These are phyloP conservation scores for Julus scandinavius DNA, from an alignment of 2,888 invertebrate genomes.

Conservation along the genomic window DNA sequence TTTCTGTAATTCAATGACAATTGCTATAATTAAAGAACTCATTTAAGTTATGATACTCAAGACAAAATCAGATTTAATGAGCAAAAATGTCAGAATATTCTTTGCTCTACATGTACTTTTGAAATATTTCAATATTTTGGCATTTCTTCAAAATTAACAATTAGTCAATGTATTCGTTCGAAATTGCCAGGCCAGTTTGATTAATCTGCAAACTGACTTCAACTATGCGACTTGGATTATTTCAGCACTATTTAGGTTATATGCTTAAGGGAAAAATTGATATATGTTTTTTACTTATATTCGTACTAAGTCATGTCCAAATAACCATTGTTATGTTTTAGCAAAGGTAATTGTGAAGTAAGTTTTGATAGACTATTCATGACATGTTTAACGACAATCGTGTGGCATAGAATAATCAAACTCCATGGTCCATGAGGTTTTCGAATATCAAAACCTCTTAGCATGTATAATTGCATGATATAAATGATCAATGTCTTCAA, in stretches of 20 bases:
- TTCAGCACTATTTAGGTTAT: neutral
- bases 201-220: neutral
- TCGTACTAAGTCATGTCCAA: slow-evolving; percentile 1
- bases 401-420: neutral
- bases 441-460: neutral
- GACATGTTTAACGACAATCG: neutral
- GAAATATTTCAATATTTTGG: neutral
- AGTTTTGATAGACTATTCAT: neutral
- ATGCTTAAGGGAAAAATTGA: neutral
- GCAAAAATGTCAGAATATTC: too few relatives aligned
- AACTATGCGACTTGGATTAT: neutral
- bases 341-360: neutral
- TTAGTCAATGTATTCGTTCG: too few relatives aligned
- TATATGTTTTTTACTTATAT: neutral
- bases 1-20: too few relatives aligned
- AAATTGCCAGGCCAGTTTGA: neutral
- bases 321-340: neutral
- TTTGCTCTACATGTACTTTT: neutral
- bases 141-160: neutral
- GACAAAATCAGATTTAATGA: too few relatives aligned
- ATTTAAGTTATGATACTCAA: too few relatives aligned
- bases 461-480: too few relatives aligned
- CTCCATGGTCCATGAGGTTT: neutral
- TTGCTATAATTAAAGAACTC: too few relatives aligned
- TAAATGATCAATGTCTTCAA: too few relatives aligned